phyloP scores from a whole-genome alignment of 2,888 invertebrate species.

The Conomelus anceps region DNA sequence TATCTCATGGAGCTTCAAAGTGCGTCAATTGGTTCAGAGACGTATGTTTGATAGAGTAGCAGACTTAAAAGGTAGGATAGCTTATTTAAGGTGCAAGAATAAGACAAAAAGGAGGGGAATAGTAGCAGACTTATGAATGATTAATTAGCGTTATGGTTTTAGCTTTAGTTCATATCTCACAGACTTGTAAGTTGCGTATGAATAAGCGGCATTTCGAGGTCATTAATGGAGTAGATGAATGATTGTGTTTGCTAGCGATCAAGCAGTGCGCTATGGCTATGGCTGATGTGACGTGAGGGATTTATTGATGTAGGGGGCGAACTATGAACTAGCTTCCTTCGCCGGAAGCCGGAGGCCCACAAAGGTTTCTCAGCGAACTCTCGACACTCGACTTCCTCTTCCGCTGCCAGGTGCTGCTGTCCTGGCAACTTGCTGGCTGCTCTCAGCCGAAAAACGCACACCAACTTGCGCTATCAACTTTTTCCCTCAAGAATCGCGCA shows the following conservation, averaged over 20 bases:
- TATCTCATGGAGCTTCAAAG: too few relatives aligned
- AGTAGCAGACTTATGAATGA: background rate
- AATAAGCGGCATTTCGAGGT: background rate
- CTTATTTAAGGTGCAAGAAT: too few relatives aligned
- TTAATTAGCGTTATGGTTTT: too few relatives aligned
- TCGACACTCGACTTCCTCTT: background rate
- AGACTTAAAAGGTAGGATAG: too few relatives aligned
- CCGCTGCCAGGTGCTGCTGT: background rate
- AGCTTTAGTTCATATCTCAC: too few relatives aligned
- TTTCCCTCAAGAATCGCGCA: too few relatives aligned
- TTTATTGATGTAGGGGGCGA: background rate
- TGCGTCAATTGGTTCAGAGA: too few relatives aligned
- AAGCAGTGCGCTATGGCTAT: background rate
- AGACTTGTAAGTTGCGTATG: too few relatives aligned
- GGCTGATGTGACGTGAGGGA: background rate
- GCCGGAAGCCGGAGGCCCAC: constrained; percentile 30
- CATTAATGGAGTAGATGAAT: background rate
- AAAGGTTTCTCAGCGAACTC: constrained; percentile 5
- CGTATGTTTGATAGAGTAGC: too few relatives aligned
- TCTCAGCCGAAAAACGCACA: too few relatives aligned
- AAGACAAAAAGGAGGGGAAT: too few relatives aligned
- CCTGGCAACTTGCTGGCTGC: background rate
- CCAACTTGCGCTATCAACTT: background rate
- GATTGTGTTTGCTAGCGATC: background rate
- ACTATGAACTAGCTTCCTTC: constrained; percentile 20